phyloP scores from a whole-genome alignment of 2,888 invertebrate species.

The Acronicta psi region DNA sequence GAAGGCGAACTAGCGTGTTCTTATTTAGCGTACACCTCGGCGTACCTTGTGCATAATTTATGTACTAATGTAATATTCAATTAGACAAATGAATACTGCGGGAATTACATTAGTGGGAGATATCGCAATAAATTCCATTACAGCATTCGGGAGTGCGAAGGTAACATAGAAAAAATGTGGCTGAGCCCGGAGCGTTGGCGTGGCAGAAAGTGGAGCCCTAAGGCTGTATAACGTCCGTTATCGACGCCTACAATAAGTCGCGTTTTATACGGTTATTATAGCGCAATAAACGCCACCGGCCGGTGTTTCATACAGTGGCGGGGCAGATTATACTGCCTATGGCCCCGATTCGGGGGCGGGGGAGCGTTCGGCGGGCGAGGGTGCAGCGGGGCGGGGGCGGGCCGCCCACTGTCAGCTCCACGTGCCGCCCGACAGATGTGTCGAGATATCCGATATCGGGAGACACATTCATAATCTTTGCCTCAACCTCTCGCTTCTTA shows the following conservation, averaged over 20 bases:
- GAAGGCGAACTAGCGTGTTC: constrained; percentile 33
- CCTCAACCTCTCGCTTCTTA: constrained; percentile 83
- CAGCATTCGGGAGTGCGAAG: constrained; percentile 60
- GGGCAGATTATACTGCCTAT: constrained; percentile 86
- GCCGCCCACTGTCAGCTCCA: constrained; percentile 83
- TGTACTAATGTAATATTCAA: constrained; percentile 57
- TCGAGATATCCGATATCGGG: constrained; percentile 88
- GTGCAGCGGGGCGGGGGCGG: constrained; percentile 55
- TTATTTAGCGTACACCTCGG: constrained; percentile 31
- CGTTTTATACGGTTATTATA: constrained; percentile 89
- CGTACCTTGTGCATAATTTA: constrained; percentile 40
- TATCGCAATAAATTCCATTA: constrained; percentile 65
- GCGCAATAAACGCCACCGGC: constrained; percentile 88
- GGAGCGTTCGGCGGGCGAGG: constrained; percentile 41
- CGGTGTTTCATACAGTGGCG: constrained; percentile 87
- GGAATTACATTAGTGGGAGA: constrained; percentile 58
- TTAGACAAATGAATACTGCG: constrained; percentile 62
- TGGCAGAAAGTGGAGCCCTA: constrained; percentile 74
- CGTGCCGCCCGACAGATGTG: constrained; percentile 87
- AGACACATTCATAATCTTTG: constrained; percentile 88
- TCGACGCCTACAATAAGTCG: constrained; percentile 88
- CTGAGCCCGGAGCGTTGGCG: constrained; percentile 62
- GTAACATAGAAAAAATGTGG: constrained; percentile 69
- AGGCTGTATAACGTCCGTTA: constrained; percentile 85
- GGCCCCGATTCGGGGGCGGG: constrained; percentile 72